Base-by-base conservation (phyloP, 2,888 invertebrate species). In the Drosophila parthenogenetica region DNA sequence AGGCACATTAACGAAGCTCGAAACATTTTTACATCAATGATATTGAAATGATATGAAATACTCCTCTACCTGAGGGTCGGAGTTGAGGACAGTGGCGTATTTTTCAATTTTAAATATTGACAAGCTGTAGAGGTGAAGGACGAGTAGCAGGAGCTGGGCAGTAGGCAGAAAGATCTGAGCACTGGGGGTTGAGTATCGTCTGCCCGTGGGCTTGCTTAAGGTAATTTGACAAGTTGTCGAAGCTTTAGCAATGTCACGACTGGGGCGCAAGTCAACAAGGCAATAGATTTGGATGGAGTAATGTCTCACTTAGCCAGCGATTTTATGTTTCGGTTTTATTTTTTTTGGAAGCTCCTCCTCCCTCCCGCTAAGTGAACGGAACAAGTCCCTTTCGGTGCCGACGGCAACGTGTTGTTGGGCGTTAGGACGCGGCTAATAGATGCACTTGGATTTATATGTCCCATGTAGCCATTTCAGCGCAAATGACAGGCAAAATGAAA, bases 211-310 rank as follows among this genome's bases (percentile, higher is more conserved):
- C 77, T 70, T 68, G 86, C 87, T 82, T 77, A 79, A 83, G 88
- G 88, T 87, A 85, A 85, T 85, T 85, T 85, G 85, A 85, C 88
- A 85, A 88, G 77, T 88, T 82, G 85, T 85, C 87, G 84, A 83
- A 84, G 87, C 77, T 69, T 75, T 81, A 74, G 81, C 87, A 55
- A 77, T 87, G 85, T 82, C 89, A 79, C 67, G 73, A 62, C 64
- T 65, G 69, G 73, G 81, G 66, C 62, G 71, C 73, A 74, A 74
- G 77, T 67, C 76, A 84, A 77, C 63, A 81, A 62, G 71, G 67
- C 69, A 55, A 62, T 55, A 16, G 43, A 13, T 43, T 22, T 49
- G 57, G 58, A 14, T 19, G 42, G 54, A 55, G 50, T 68, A 70
- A 78, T 74, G 65, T 74, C 68, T 78, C 60, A 78, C 74, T 77